These are phyloP conservation scores for Lepidochitona cinerea DNA, from an alignment of 2,888 invertebrate species.

Conservation along the genomic window DNA sequence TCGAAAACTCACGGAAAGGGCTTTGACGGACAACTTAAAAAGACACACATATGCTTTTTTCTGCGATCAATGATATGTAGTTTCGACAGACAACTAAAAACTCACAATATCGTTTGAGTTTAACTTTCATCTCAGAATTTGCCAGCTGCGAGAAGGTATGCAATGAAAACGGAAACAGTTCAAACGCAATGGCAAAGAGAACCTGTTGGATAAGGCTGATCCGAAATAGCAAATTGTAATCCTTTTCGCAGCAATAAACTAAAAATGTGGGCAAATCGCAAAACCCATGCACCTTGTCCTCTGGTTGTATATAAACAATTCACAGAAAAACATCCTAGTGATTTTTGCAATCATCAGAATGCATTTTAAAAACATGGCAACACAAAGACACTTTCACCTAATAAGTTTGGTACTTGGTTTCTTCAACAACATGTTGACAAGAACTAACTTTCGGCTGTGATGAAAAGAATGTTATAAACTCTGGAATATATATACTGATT, in stretches of 20 bases:
- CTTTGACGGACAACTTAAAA: neutral
- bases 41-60: neutral
- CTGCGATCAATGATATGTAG: neutral
- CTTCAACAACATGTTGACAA: slow-evolving; percentile 4
- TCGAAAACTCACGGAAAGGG: neutral
- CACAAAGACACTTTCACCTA: neutral
- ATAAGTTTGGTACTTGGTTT: slow-evolving; percentile 5
- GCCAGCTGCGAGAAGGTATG: neutral
- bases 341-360: neutral
- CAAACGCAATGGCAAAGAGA: slow-evolving; percentile 10
- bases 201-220: slow-evolving; percentile 1
- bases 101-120: neutral
- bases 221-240: neutral
- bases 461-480: slow-evolving; percentile 13
- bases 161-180: slow-evolving; percentile 9
- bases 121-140: neutral
- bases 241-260: neutral
- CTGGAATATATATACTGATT: neutral
- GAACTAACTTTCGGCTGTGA: slow-evolving; percentile 10
- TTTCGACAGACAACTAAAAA: neutral
- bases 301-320: neutral
- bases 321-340: neutral
- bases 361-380: slow-evolving; percentile 5
- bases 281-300: neutral
- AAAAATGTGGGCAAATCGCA: neutral